phyloP scores from a whole-genome alignment of 2,888 invertebrate genomes.

The Candidula unifasciata region DNA sequence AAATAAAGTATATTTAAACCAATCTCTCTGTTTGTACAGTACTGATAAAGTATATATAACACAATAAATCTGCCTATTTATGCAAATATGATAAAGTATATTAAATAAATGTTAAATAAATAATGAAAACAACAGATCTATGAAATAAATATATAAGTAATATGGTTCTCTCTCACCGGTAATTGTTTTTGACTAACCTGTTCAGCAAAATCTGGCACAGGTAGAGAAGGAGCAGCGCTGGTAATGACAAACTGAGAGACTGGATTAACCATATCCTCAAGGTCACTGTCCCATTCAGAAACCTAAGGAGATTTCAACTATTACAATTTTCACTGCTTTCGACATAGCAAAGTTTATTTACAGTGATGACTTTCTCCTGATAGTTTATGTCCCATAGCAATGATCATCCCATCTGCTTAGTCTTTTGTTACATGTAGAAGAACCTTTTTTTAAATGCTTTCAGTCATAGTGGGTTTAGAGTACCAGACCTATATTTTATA shows the following conservation, averaged over 20 bases:
- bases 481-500: no score
- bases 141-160: neutral
- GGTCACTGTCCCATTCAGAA: constrained; percentile 67
- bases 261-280: constrained; percentile 59
- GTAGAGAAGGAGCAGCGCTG: constrained; percentile 47
- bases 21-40: no score
- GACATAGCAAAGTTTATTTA: no score
- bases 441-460: no score
- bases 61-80: no score
- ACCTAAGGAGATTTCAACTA: constrained; percentile 31
- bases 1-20: no score
- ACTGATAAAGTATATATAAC: no score
- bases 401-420: no score
- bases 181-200: constrained; percentile 12
- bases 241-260: constrained; percentile 10
- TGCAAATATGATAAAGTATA: neutral
- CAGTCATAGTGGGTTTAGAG: no score
- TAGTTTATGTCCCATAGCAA: no score
- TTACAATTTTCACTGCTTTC: neutral
- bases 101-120: neutral
- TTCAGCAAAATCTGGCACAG: constrained; percentile 13
- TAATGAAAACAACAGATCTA: neutral
- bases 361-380: no score
- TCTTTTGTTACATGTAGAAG: no score
- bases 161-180: neutral